phyloP scores from a whole-genome alignment of 2,888 invertebrate species.

The Chirona hameri region DNA sequence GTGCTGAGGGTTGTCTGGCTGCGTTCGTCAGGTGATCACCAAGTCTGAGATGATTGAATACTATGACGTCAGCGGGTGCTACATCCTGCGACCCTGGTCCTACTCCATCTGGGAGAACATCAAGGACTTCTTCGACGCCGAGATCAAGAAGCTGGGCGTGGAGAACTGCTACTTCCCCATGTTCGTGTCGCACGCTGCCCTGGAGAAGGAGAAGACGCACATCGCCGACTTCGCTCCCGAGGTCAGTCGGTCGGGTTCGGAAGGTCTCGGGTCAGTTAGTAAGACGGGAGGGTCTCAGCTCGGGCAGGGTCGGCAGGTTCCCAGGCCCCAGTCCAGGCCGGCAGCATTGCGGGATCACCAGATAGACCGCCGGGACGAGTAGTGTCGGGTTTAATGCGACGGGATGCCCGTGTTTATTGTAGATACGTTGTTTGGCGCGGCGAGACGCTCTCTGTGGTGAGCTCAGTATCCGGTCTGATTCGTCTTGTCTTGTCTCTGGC shows the following conservation, averaged over 20 bases:
- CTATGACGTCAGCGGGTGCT: conserved; percentile 98
- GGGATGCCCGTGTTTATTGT: too few relatives aligned
- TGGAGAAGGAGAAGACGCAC: conserved; percentile 94
- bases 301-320: too few relatives aligned
- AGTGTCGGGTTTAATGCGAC: too few relatives aligned
- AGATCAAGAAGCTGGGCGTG: conserved; percentile 87
- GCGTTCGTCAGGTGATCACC: conserved; percentile 59
- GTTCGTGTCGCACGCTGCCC: conserved; percentile 84
- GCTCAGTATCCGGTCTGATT: too few relatives aligned
- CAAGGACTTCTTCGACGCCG: conserved; percentile 74
- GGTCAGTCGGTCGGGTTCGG: conserved; percentile 52
- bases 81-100: conserved; percentile 96
- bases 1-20: too few relatives aligned
- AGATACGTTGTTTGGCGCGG: too few relatives aligned
- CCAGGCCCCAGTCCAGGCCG: too few relatives aligned
- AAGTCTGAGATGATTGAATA: conserved; percentile 98
- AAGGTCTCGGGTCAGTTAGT: background rate
- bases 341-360: too few relatives aligned
- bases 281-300: too few relatives aligned
- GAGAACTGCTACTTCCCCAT: conserved; percentile 98
- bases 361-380: too few relatives aligned
- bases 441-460: too few relatives aligned
- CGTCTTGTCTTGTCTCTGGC: background rate
- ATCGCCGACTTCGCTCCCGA: conserved; percentile 99
- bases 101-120: conserved; percentile 94